These are phyloP conservation scores for Tribolium castaneum DNA, from an alignment of 1,140 invertebrate species.

Conservation along the genomic window DNA sequence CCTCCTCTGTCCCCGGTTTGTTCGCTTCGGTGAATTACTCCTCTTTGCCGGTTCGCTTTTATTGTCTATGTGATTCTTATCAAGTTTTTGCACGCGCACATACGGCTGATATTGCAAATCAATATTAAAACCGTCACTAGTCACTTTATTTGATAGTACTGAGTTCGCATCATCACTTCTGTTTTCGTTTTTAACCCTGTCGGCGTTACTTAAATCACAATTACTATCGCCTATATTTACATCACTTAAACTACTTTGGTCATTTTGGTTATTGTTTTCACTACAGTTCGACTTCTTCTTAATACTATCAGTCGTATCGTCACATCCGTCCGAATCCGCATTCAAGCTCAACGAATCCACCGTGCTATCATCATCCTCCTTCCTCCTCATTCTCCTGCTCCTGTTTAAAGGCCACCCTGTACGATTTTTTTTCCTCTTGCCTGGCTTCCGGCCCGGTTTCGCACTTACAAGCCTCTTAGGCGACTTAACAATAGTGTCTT, in stretches of 20 bases:
- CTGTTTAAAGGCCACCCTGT: slow-evolving; percentile 73
- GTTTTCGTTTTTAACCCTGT: slow-evolving; percentile 48
- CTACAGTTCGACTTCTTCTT: slow-evolving; percentile 43
- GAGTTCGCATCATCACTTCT: slow-evolving; percentile 27
- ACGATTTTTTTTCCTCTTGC: slow-evolving; percentile 65
- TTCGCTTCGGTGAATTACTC: slow-evolving; percentile 50
- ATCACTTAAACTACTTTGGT: slow-evolving; percentile 28
- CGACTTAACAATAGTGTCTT: slow-evolving; percentile 40
- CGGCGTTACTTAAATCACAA: slow-evolving; percentile 35
- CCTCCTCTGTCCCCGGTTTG: slow-evolving; percentile 48
- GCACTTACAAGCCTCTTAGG: slow-evolving; percentile 50
- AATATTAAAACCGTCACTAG: slow-evolving; percentile 46
- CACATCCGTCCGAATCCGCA: slow-evolving; percentile 44
- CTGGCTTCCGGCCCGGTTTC: slow-evolving; percentile 52
- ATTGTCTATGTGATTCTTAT: slow-evolving; percentile 42
- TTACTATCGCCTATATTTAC: slow-evolving; percentile 23
- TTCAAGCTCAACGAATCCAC: slow-evolving; percentile 47
- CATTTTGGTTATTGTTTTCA: slow-evolving; percentile 43
- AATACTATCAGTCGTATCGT: slow-evolving; percentile 50
- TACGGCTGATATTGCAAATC: slow-evolving; percentile 55
- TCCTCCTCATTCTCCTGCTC: slow-evolving; percentile 20
- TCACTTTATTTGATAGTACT: slow-evolving; percentile 55
- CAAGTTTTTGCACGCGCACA: slow-evolving; percentile 60
- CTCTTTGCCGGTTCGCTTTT: slow-evolving; percentile 37
- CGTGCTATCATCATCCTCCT: slow-evolving; percentile 47